A percentile compares a stretch with the other conserved stretches of the same genome.
phyloP scores from a whole-genome alignment of 1,140 invertebrate species.

The Eriosoma lanigerum region DNA sequence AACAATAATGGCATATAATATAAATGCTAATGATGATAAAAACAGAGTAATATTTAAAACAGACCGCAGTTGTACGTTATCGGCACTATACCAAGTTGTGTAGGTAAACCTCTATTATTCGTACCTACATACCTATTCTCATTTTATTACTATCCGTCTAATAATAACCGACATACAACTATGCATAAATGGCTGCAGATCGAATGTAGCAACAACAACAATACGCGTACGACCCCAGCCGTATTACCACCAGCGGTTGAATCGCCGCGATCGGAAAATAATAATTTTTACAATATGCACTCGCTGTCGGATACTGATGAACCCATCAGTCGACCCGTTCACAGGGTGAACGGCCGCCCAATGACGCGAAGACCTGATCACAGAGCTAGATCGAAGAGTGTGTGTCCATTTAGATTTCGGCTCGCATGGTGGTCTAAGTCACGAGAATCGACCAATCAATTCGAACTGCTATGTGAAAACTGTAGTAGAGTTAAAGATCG shows the following conservation, averaged over 20 bases:
- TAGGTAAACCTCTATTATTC: no score
- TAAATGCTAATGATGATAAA: background rate
- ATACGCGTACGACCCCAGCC: slow-evolving; percentile 4
- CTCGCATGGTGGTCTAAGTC: background rate
- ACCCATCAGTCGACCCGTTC: background rate
- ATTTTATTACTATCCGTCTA: no score
- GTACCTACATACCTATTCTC: no score
- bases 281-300: background rate
- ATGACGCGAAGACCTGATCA: background rate
- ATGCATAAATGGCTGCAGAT: slow-evolving; percentile 8
- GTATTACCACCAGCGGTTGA: background rate
- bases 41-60: background rate
- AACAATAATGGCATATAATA: no score
- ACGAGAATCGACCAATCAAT: background rate
- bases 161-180: no score
- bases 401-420: slow-evolving; percentile 40
- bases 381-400: background rate
- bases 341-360: background rate
- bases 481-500: background rate
- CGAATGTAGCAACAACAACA: background rate
- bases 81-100: no score
- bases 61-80: no score
- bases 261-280: background rate
- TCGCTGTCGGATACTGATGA: background rate
- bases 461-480: background rate